Percentiles rank a stretch among this genome's conserved stretches.
Evolutionary conservation across 2,113 vertebrate genomes (phyloP).

Genomic region (Amblyopsis rosae): DNA sequence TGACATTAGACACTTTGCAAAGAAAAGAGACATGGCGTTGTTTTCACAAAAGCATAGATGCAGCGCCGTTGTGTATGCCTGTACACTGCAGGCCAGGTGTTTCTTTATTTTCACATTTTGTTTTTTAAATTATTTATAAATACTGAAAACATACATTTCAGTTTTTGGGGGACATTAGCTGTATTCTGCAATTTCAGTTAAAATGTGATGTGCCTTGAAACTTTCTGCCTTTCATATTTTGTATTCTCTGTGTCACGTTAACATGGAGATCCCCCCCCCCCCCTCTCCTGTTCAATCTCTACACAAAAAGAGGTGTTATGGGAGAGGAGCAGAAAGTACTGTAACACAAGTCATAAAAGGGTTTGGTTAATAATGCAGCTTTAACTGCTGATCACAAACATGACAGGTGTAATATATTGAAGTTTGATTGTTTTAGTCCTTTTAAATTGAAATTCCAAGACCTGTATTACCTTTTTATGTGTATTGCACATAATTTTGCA

Average conservation of each 20-base stretch:
- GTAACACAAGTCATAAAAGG: neutral
- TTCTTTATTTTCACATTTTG: no score
- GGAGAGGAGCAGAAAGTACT: slow-evolving; percentile 4
- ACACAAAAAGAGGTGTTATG: neutral
- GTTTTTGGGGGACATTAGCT: no score
- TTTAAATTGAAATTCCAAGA: no score
- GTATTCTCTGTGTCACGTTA: neutral
- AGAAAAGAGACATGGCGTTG: neutral
- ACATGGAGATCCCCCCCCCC: no score
- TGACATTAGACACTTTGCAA: neutral
- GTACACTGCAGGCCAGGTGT: no score
- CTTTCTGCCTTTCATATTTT: slow-evolving; percentile 8
- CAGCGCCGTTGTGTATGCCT: neutral
- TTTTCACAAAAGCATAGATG: neutral
- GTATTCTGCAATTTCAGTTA: no score
- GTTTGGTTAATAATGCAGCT: neutral
- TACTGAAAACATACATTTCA: no score
- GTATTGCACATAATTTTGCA: neutral
- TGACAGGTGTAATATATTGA: neutral
- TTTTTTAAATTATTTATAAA: no score
- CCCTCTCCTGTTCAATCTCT: no score
- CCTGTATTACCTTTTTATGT: neutral
- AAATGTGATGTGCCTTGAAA: slow-evolving; percentile 25
- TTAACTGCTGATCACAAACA: neutral
- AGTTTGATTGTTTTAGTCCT: no score